These are phyloP conservation scores for Coracias cyanogaster DNA, from an alignment of 2,797 vertebrate species.

Conservation along the genomic window DNA sequence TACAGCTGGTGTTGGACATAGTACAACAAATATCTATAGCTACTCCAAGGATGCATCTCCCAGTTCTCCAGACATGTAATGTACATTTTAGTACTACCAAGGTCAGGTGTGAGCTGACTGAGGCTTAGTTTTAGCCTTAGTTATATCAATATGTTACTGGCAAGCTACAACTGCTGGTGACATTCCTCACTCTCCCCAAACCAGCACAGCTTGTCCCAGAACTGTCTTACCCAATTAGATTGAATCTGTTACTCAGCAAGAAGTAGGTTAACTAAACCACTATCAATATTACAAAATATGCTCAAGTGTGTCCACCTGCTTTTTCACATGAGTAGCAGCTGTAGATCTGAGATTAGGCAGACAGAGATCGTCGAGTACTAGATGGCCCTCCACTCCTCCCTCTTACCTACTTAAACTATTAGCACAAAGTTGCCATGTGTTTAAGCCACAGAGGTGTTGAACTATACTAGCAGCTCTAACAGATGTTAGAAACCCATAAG, in stretches of 20 bases:
- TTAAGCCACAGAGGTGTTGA: not conserved
- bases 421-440: not conserved
- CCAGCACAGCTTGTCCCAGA: constrained; percentile 26
- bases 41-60: not conserved
- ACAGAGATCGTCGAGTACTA: not conserved
- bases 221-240: constrained; percentile 27
- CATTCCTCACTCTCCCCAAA: not conserved
- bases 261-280: constrained; percentile 47
- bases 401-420: not conserved
- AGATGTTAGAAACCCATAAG: not conserved
- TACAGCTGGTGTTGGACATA: not conserved
- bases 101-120: not conserved
- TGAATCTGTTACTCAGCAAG: not conserved
- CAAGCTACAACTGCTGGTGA: not conserved
- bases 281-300: not conserved
- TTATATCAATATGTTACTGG: not conserved
- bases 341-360: not conserved
- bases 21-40: not conserved
- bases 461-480: not conserved
- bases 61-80: not conserved
- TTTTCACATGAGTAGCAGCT: not conserved
- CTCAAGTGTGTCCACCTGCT: not conserved
- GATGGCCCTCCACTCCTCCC: not conserved
- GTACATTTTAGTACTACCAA: not conserved
- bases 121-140: not conserved